Evolutionary conservation across 2,797 vertebrate species (phyloP), one percentile per base, ranked within the genome.

Genomic region (Austrolebias charrua): DNA sequence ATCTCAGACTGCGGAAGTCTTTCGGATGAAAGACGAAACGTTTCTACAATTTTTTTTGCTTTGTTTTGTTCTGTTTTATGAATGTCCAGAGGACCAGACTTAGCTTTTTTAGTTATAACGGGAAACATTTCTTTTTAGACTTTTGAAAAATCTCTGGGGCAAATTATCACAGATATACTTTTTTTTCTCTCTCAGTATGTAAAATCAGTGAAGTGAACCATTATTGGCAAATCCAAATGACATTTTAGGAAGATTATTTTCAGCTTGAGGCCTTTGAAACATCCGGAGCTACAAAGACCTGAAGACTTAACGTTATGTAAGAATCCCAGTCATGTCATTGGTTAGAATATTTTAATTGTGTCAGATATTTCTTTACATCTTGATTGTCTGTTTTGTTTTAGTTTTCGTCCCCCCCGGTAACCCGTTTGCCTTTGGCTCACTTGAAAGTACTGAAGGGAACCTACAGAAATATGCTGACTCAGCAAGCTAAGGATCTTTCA

Each of bases 381-480:
- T 66, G 5, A 63, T 53, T 42, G 53, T 55, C 42, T 55, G 52
- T 43, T 69, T 35, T 43, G 42, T 55, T 64, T 51, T 15, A 55
- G 5, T 67, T 69, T 60, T n/a, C n/a, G n/a, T n/a, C n/a, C n/a
- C n/a, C 40, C 51, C 54, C 15, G 20, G 63, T 69, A 71, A 57
- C 20, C 20, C 0, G 4, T 63, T 71, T 55, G 58, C 60, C 52
- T 79, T 51, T 11, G 31, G 24, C 55, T 63, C 15, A 15, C 66
- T 60, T 3, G 20, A 24, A 24, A 24, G 24, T 24, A 24, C 24
- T 24, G 29, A 69, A 45, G 55, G 55, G 76, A 77, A 76, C 75
- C 71, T 62, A 48, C 55, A 61, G 19, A 76, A 43, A 49, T 65
- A 20, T 76, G 75, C 79, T 76, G 82, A 80, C 75, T 33, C 31